phyloP scores from a whole-genome alignment of 1,140 invertebrate genomes.

The Rhizoglyphus robini region DNA sequence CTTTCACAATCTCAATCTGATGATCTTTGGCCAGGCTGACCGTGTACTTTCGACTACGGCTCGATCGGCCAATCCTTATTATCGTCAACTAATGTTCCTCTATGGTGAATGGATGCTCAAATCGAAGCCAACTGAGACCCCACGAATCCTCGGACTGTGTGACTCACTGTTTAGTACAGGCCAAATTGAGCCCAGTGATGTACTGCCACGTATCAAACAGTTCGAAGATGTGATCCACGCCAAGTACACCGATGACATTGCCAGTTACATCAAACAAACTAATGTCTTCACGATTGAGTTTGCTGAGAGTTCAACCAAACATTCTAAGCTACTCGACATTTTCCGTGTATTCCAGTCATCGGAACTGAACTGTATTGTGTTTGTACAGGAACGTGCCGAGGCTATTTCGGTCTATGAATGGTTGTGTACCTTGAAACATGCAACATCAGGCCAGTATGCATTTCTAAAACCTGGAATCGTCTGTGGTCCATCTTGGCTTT shows the following conservation, averaged over 20 bases:
- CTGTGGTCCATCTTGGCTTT: background rate
- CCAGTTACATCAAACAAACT: background rate
- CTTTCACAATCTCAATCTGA: no score
- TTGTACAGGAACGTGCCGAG: constrained; percentile 64
- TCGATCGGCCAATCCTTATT: constrained; percentile 45
- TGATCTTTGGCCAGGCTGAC: no score
- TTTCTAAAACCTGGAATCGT: constrained; percentile 22
- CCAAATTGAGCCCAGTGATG: constrained; percentile 30
- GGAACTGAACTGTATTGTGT: constrained; percentile 58
- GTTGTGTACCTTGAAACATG: constrained; percentile 45
- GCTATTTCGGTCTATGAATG: constrained; percentile 71
- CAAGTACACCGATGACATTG: background rate
- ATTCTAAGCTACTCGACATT: background rate
- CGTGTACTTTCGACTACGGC: constrained; percentile 37
- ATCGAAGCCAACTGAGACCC: constrained; percentile 43
- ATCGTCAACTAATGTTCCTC: no score
- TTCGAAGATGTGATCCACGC: background rate
- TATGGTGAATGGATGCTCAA: constrained; percentile 53
- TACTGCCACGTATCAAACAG: background rate
- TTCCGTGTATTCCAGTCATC: background rate
- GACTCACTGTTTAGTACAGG: constrained; percentile 37
- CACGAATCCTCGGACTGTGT: constrained; percentile 52
- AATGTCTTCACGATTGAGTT: background rate
- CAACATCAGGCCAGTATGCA: constrained; percentile 19
- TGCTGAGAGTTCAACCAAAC: background rate